Conservation (phyloP, 2,113 vertebrate genomes). For the Physeter macrocephalus region DNA sequence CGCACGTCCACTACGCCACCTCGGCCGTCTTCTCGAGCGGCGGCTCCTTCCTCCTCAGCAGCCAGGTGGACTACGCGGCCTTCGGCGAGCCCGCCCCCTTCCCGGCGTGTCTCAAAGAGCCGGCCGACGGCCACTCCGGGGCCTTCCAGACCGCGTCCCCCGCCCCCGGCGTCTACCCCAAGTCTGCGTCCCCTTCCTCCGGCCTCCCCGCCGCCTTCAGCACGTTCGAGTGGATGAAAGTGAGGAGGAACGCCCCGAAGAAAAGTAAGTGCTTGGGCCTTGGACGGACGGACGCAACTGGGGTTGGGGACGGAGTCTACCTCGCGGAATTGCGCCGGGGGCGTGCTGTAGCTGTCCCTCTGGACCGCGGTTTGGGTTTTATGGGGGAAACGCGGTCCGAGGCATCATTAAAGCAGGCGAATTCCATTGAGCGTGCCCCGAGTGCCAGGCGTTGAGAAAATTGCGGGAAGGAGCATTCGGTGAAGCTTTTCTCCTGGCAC, state of each 20-base stretch:
- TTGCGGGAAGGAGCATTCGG: neutral
- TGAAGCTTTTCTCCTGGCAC: neutral
- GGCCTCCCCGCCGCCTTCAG: conserved; percentile 61
- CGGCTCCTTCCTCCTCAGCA: conserved; percentile 60
- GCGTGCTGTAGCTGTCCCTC: neutral
- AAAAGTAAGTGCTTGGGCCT: conserved; percentile 76
- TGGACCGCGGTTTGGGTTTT: neutral
- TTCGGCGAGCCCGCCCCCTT: conserved; percentile 50
- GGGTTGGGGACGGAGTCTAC: neutral
- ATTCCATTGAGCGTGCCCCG: neutral
- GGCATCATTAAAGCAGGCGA: neutral
- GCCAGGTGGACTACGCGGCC: conserved; percentile 65
- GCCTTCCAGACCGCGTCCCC: conserved; percentile 71
- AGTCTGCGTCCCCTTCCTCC: conserved; percentile 51
- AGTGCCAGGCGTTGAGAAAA: neutral
- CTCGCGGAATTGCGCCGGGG: neutral
- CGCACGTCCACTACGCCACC: conserved; percentile 73
- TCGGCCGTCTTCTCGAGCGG: conserved; percentile 65
- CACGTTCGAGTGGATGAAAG: conserved; percentile 84
- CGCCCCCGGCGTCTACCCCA: conserved; percentile 63
- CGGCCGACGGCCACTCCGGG: conserved; percentile 56
- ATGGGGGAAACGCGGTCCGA: neutral
- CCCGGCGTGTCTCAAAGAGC: conserved; percentile 68
- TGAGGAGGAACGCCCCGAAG: conserved; percentile 78
- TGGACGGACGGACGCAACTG: neutral